These are phyloP conservation scores for Proales similis DNA, from an alignment of 1,140 invertebrate species.

Conservation along the genomic window DNA sequence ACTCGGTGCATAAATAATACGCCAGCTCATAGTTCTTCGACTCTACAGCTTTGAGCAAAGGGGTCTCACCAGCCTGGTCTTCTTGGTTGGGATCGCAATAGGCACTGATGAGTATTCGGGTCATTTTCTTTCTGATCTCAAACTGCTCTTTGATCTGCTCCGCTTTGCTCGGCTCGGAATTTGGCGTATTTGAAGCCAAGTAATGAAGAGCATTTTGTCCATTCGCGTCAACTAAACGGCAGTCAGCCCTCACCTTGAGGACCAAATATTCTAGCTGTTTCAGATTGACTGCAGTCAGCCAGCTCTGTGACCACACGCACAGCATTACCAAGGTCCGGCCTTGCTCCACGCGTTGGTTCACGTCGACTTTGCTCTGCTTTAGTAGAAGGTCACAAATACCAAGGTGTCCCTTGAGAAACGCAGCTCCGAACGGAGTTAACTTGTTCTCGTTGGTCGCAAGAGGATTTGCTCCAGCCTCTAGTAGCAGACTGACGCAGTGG, in stretches of 20 bases:
- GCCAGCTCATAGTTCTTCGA: background rate
- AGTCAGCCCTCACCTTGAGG: slow-evolving; percentile 50
- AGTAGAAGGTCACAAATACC: slow-evolving; percentile 56
- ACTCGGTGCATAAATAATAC: background rate
- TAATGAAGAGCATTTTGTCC: slow-evolving; percentile 52
- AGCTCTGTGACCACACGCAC: slow-evolving; percentile 45
- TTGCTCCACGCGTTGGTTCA: slow-evolving; percentile 54
- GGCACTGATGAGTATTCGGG: slow-evolving; percentile 47
- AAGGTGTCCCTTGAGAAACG: slow-evolving; percentile 57
- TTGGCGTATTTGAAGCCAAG: slow-evolving; percentile 41
- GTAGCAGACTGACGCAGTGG: slow-evolving; percentile 54
- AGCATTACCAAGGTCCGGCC: slow-evolving; percentile 45
- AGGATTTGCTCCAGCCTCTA: slow-evolving; percentile 54
- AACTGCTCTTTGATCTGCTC: slow-evolving; percentile 40
- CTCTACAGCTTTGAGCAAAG: slow-evolving; percentile 36
- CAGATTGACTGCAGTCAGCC: slow-evolving; percentile 44
- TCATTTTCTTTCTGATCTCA: slow-evolving; percentile 48
- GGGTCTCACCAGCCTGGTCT: slow-evolving; percentile 48
- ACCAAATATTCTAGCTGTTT: slow-evolving; percentile 52
- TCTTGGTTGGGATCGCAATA: slow-evolving; percentile 48
- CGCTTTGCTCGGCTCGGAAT: background rate
- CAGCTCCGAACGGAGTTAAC: slow-evolving; percentile 54
- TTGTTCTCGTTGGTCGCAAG: slow-evolving; percentile 55
- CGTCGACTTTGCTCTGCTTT: slow-evolving; percentile 51
- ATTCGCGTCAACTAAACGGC: slow-evolving; percentile 49